Percentiles rank a stretch among this genome's conserved stretches.
Conservation (phyloP, 2,888 invertebrate species). For the Phyllotreta striolata region DNA sequence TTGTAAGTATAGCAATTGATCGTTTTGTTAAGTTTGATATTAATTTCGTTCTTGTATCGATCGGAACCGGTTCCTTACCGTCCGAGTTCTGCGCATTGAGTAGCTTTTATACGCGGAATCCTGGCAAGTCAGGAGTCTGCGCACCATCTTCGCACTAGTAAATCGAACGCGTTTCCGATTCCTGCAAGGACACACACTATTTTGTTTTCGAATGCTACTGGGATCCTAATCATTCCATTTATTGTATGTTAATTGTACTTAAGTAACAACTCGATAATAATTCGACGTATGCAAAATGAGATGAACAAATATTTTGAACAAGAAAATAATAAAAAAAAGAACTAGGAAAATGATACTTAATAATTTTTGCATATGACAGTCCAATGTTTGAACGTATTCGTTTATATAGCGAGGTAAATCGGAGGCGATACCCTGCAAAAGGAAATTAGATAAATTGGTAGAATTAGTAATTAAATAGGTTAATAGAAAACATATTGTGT, state of each 20-base stretch:
- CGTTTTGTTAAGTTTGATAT: slow-evolving; percentile 45
- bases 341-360: slow-evolving; percentile 43
- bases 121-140: no score
- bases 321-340: slow-evolving; percentile 51
- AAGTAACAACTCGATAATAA: slow-evolving; percentile 58
- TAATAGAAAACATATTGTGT: background rate
- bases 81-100: no score
- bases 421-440: slow-evolving; percentile 22
- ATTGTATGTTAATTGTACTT: slow-evolving; percentile 49
- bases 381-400: slow-evolving; percentile 57
- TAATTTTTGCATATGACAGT: slow-evolving; percentile 61
- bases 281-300: slow-evolving; percentile 58
- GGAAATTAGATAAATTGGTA: slow-evolving; percentile 4
- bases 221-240: slow-evolving; percentile 45
- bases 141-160: no score
- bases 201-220: slow-evolving; percentile 33
- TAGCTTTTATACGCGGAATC: no score
- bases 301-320: slow-evolving; percentile 35
- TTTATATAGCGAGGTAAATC: slow-evolving; percentile 41
- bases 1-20: slow-evolving; percentile 15
- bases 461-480: no score
- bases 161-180: no score
- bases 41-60: slow-evolving; percentile 19
- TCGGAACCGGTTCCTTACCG: no score
- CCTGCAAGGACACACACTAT: no score